These are phyloP conservation scores for Poecilia picta DNA, from an alignment of 2,797 vertebrate genomes.

Conservation along the genomic window DNA sequence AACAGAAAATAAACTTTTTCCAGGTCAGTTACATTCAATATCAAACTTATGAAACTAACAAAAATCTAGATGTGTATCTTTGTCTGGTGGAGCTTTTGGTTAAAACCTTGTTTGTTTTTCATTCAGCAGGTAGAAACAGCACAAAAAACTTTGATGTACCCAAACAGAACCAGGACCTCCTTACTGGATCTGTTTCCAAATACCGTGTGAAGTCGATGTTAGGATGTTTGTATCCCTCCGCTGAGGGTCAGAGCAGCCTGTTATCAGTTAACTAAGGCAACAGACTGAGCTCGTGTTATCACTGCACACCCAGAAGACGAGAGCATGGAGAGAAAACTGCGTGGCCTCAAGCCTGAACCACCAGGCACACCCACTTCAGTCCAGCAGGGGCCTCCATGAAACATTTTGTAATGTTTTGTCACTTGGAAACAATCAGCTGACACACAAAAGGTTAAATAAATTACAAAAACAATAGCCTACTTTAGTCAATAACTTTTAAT, in stretches of 20 bases:
- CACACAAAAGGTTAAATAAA: neutral
- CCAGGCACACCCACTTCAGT: constrained; percentile 67
- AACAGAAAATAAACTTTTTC: no score
- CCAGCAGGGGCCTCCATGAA: constrained; percentile 17
- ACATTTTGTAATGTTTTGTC: neutral
- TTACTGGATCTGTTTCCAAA: constrained; percentile 26
- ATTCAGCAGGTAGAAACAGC: neutral
- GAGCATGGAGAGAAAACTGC: constrained; percentile 30
- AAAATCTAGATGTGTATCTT: no score
- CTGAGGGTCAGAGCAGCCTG: constrained; percentile 32
- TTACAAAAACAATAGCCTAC: neutral
- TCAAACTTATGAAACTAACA: no score
- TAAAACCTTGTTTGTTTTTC: neutral
- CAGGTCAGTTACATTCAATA: no score
- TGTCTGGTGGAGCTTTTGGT: no score
- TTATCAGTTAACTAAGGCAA: constrained; percentile 71
- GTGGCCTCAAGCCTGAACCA: constrained; percentile 39
- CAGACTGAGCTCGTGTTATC: constrained; percentile 69
- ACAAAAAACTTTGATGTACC: constrained; percentile 2
- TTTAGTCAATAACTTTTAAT: neutral
- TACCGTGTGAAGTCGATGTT: constrained; percentile 32
- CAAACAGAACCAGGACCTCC: constrained; percentile 34
- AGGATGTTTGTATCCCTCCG: constrained; percentile 40
- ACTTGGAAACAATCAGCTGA: neutral
- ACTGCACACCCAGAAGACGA: constrained; percentile 59